A percentile compares a stretch with the other conserved stretches of the same genome.
Conservation (phyloP, 2,888 invertebrate species). For the Himalopsyche anomala region DNA sequence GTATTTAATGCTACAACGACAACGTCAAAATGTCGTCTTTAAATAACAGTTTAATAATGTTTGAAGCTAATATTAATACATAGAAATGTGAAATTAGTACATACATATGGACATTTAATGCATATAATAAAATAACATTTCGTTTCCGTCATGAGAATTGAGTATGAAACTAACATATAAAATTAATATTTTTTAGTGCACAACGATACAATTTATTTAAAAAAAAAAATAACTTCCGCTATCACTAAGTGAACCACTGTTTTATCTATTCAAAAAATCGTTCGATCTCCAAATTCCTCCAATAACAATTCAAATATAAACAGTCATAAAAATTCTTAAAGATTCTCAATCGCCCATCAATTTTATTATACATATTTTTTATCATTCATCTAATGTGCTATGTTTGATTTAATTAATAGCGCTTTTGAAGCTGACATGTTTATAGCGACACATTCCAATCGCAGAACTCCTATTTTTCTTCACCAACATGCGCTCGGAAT, state of each 20-base stretch:
- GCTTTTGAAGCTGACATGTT: conserved; percentile 9
- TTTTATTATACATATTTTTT: conserved; percentile 8
- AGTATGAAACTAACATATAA: too few relatives aligned
- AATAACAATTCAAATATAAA: neutral
- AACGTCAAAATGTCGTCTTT: too few relatives aligned
- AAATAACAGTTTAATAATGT: too few relatives aligned
- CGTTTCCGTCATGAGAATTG: too few relatives aligned
- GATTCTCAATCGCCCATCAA: neutral
- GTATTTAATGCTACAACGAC: too few relatives aligned
- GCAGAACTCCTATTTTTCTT: neutral
- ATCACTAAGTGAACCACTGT: neutral
- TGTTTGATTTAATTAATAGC: conserved; percentile 23
- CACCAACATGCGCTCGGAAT: neutral
- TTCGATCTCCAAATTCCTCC: neutral
- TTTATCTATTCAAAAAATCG: neutral
- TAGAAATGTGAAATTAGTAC: too few relatives aligned
- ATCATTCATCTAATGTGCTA: conserved; percentile 1
- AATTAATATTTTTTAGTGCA: too few relatives aligned
- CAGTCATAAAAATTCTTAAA: neutral
- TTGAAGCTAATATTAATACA: too few relatives aligned
- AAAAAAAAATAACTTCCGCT: neutral
- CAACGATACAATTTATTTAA: too few relatives aligned
- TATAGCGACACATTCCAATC: neutral
- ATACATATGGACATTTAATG: too few relatives aligned
- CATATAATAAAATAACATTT: too few relatives aligned